Percentiles rank a stretch among this genome's conserved stretches.
These are phyloP conservation scores for Bombus superbus DNA, from an alignment of 1,140 invertebrate species.

Conservation along the genomic window DNA sequence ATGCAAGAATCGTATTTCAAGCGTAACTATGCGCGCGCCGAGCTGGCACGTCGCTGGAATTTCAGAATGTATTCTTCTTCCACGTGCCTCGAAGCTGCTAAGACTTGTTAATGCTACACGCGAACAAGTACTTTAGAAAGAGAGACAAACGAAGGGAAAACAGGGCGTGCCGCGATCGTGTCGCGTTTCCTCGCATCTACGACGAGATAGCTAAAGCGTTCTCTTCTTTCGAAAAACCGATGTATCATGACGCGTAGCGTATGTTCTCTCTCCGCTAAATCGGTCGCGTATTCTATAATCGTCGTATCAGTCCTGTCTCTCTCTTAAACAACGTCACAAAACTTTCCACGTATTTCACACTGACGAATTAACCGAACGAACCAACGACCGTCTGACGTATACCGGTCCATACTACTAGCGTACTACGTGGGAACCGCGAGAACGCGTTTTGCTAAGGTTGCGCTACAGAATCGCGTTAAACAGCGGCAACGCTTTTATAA, in stretches of 20 bases:
- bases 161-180: not conserved
- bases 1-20: not conserved
- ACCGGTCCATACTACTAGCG: not conserved
- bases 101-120: slow-evolving; percentile 33
- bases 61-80: slow-evolving; percentile 23
- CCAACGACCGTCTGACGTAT: not conserved
- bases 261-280: too few species aligned
- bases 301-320: too few species aligned
- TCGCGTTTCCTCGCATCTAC: slow-evolving; percentile 10
- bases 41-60: slow-evolving; percentile 11
- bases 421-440: too few species aligned
- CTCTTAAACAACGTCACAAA: not conserved
- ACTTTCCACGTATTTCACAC: too few species aligned
- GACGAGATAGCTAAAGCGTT: not conserved
- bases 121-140: not conserved
- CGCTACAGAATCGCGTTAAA: not conserved
- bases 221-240: not conserved
- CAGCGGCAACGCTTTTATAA: not conserved
- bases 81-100: not conserved
- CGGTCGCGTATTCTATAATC: not conserved
- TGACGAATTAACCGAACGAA: not conserved
- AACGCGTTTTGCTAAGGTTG: not conserved
- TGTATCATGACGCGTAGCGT: not conserved
- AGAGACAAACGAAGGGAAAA: not conserved
- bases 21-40: not conserved